Conservation (phyloP, 35 echinoderm and acorn worm species). For the Heliocidaris tuberculata region DNA sequence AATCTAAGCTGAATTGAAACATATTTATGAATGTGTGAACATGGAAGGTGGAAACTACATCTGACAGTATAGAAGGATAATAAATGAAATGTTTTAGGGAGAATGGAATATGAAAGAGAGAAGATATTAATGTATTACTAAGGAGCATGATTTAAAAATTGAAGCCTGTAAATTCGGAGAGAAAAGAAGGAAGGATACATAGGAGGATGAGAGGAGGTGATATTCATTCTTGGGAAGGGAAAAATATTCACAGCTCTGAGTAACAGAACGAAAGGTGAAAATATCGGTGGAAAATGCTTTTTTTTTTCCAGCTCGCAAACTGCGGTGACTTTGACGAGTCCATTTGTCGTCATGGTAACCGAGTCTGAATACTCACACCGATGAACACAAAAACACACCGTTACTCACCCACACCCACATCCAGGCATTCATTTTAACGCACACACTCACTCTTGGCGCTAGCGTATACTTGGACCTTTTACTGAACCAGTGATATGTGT, state of each 20-base stretch:
- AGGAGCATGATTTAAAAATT: neutral
- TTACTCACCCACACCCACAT: conserved; percentile 15
- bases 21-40: too few species aligned
- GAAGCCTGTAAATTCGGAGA: neutral
- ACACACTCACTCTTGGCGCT: neutral
- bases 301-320: conserved; percentile 5
- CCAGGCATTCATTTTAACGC: neutral
- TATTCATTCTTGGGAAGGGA: neutral
- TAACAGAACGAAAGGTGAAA: conserved; percentile 23
- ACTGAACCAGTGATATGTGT: neutral
- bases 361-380: conserved; percentile 2
- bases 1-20: too few species aligned
- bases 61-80: neutral
- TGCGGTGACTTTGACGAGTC: conserved; percentile 48
- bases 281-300: neutral
- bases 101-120: neutral
- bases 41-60: neutral
- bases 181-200: neutral
- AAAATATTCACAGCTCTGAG: neutral
- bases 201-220: neutral
- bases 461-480: neutral
- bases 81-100: neutral
- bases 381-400: conserved; percentile 17
- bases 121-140: neutral
- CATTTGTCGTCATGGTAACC: conserved; percentile 53